Evolutionary conservation across 2,888 invertebrate genomes (phyloP).

Genomic region (Rhagophthalmus giganteus): DNA sequence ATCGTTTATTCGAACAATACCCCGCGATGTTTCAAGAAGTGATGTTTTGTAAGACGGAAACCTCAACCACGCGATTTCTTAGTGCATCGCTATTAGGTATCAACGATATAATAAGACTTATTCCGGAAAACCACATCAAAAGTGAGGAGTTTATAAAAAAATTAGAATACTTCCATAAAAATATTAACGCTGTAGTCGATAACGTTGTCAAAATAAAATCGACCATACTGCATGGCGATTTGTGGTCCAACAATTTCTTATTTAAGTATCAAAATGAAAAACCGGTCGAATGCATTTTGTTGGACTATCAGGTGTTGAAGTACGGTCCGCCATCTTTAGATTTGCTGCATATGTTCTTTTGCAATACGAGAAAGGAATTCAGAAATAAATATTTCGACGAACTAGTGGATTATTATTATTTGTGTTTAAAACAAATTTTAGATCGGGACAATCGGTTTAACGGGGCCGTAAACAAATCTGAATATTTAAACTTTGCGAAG

Average conservation of each 20-base stretch:
- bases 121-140: constrained; percentile 34
- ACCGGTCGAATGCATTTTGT: constrained; percentile 36
- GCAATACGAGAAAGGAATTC: constrained; percentile 41
- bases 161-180: constrained; percentile 19
- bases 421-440: constrained; percentile 31
- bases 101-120: constrained; percentile 36
- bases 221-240: constrained; percentile 44
- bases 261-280: constrained; percentile 37
- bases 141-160: constrained; percentile 33
- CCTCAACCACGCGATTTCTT: constrained; percentile 33
- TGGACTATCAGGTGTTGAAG: constrained; percentile 46
- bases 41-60: constrained; percentile 31
- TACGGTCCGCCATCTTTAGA: constrained; percentile 44
- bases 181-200: no score
- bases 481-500: constrained; percentile 36
- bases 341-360: constrained; percentile 41
- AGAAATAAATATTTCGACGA: constrained; percentile 37
- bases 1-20: constrained; percentile 35
- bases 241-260: constrained; percentile 48
- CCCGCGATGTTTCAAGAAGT: constrained; percentile 38
- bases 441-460: constrained; percentile 27
- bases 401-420: constrained; percentile 43
- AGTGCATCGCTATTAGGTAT: constrained; percentile 37
- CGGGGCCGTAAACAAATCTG: constrained; percentile 30
- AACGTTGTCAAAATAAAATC: no score